phyloP scores from a whole-genome alignment of 2,888 invertebrate genomes.

The Empis stercorea region DNA sequence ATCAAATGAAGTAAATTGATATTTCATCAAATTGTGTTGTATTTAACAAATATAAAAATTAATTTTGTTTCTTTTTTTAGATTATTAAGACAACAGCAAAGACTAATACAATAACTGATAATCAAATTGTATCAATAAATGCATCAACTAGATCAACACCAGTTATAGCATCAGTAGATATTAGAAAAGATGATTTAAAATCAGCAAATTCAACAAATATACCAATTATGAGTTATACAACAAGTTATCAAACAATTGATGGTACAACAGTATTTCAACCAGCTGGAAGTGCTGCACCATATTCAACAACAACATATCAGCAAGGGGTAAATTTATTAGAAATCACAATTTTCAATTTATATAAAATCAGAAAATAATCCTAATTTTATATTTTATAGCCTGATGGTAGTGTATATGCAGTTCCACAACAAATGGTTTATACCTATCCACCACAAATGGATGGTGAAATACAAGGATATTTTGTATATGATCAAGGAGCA shows the following conservation, averaged over 20 bases:
- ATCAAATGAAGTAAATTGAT: constrained; percentile 10
- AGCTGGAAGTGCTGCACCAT: constrained; percentile 26
- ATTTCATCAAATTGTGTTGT: neutral
- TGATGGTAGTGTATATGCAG: constrained; percentile 36
- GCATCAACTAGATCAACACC: neutral
- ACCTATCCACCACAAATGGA: constrained; percentile 32
- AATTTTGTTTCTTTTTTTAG: no score
- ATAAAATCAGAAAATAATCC: no score
- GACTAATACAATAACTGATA: neutral
- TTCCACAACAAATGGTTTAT: constrained; percentile 36
- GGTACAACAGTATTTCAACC: constrained; percentile 32
- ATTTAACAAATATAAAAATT: neutral
- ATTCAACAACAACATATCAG: constrained; percentile 35
- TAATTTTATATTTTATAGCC: constrained; percentile 23
- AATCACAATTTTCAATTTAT: no score
- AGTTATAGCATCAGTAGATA: neutral
- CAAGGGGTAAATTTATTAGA: constrained; percentile 25
- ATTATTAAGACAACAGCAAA: neutral
- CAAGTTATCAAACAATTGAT: constrained; percentile 31
- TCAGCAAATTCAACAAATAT: constrained; percentile 9
- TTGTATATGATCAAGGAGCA: constrained; percentile 33
- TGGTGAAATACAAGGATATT: constrained; percentile 33
- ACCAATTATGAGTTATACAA: constrained; percentile 24
- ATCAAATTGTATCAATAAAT: neutral
- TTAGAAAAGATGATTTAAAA: constrained; percentile 22